These are phyloP conservation scores for Eulemur rufifrons DNA, from an alignment of 2,113 vertebrate species.

Conservation along the genomic window DNA sequence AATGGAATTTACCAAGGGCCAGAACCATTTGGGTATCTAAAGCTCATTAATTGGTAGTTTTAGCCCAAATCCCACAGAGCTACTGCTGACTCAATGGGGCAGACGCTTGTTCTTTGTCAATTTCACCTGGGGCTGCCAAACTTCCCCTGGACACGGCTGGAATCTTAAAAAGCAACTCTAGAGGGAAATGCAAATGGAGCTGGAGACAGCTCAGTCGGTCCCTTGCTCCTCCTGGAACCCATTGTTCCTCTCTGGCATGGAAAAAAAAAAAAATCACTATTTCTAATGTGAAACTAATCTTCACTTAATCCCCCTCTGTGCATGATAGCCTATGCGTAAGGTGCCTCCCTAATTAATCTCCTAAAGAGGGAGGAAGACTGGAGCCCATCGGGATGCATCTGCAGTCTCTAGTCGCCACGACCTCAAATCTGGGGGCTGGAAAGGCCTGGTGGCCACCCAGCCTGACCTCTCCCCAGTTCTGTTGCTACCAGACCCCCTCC, in stretches of 20 bases:
- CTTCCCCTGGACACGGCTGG: not conserved
- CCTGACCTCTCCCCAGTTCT: too few species aligned
- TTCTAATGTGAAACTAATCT: not conserved
- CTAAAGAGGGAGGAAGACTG: not conserved
- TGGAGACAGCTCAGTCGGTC: not conserved
- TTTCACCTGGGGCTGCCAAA: constrained; percentile 44
- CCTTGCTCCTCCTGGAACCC: not conserved
- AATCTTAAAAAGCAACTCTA: not conserved
- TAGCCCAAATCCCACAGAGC: not conserved
- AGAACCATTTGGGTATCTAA: constrained; percentile 25
- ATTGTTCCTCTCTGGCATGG: not conserved
- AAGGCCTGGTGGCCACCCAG: not conserved
- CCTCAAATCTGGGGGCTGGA: too few species aligned
- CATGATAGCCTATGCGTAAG: not conserved
- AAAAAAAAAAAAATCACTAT: not conserved
- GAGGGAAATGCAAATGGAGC: not conserved
- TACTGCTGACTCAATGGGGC: not conserved
- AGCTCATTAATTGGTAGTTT: not conserved
- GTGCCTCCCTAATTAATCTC: not conserved
- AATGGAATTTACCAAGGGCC: not conserved
- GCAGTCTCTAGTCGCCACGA: too few species aligned
- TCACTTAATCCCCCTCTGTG: not conserved
- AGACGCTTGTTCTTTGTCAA: not conserved
- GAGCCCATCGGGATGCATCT: not conserved
- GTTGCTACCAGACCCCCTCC: not conserved